Conservation (phyloP, 2,888 invertebrate species). For the Hecatera dysodea region DNA sequence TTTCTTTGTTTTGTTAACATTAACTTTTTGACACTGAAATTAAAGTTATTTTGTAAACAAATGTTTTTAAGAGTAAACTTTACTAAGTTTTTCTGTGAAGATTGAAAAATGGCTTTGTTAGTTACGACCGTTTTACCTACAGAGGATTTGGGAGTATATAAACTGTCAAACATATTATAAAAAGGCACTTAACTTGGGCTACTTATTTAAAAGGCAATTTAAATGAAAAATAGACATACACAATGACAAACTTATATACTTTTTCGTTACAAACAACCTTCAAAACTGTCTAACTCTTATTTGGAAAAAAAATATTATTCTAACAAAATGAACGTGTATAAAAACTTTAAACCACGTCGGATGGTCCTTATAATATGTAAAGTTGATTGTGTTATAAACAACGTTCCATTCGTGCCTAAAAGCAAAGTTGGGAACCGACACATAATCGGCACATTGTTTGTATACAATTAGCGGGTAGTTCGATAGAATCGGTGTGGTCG, state of each 20-base stretch:
- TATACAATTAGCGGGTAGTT: conserved; percentile 47
- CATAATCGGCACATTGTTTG: conserved; percentile 47
- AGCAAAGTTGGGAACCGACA: conserved; percentile 54
- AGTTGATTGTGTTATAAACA: conserved; percentile 48
- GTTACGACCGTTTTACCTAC: neutral
- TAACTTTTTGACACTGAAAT: no score
- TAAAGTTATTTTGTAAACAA: no score
- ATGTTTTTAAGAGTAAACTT: conserved; percentile 14
- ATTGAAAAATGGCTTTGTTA: neutral
- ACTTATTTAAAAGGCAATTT: conserved; percentile 42
- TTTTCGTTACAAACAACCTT: conserved; percentile 17
- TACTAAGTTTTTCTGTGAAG: neutral
- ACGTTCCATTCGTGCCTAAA: conserved; percentile 42
- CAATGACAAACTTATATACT: conserved; percentile 22
- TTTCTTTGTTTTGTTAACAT: no score
- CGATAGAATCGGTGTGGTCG: conserved; percentile 22
- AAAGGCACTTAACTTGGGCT: conserved; percentile 37
- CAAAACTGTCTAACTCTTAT: conserved; percentile 35
- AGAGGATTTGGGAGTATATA: conserved; percentile 12
- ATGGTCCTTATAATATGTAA: conserved; percentile 21
- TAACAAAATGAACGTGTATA: conserved; percentile 24
- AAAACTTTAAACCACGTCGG: conserved; percentile 20
- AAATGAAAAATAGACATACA: conserved; percentile 34
- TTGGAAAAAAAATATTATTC: conserved; percentile 38
- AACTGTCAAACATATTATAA: conserved; percentile 27